Conservation (phyloP, 1,140 invertebrate genomes). For the Solenopsis fugax region DNA sequence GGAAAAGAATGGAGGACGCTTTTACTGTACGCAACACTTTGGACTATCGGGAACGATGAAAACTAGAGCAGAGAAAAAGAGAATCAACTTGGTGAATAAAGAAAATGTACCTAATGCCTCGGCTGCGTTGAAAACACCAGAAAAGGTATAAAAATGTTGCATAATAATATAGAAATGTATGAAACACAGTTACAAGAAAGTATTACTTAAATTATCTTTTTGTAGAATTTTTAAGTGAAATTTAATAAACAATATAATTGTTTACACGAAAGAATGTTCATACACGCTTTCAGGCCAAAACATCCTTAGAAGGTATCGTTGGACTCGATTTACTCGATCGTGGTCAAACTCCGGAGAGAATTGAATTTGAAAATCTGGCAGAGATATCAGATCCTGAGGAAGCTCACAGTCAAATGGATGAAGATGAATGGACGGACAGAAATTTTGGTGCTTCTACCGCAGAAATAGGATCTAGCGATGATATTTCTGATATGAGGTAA, state of each 20-base stretch:
- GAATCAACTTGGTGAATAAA: slow-evolving; percentile 81
- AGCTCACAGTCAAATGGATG: slow-evolving; percentile 93
- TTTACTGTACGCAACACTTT: slow-evolving; percentile 94
- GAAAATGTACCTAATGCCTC: slow-evolving; percentile 84
- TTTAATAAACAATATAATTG: background rate
- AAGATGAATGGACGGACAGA: slow-evolving; percentile 97
- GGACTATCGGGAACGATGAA: slow-evolving; percentile 88
- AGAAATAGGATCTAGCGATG: slow-evolving; percentile 91
- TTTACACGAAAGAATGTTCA: background rate
- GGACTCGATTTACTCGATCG: slow-evolving; percentile 89
- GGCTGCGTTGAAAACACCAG: slow-evolving; percentile 79
- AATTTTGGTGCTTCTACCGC: slow-evolving; percentile 94
- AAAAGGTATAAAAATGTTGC: slow-evolving; percentile 78
- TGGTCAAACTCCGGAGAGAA: slow-evolving; percentile 93
- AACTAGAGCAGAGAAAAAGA: slow-evolving; percentile 83
- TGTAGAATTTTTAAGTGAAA: background rate
- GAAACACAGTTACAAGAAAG: background rate
- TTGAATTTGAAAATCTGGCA: slow-evolving; percentile 91
- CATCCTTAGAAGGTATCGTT: slow-evolving; percentile 85
- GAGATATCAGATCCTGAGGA: slow-evolving; percentile 90
- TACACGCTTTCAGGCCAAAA: slow-evolving; percentile 75
- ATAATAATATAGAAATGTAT: slow-evolving; percentile 23
- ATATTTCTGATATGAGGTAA: slow-evolving; percentile 90
- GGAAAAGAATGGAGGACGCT: slow-evolving; percentile 90
- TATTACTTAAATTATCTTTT: background rate